These are phyloP conservation scores for Rhagophthalmus giganteus DNA, from an alignment of 2,888 invertebrate species.

Conservation along the genomic window DNA sequence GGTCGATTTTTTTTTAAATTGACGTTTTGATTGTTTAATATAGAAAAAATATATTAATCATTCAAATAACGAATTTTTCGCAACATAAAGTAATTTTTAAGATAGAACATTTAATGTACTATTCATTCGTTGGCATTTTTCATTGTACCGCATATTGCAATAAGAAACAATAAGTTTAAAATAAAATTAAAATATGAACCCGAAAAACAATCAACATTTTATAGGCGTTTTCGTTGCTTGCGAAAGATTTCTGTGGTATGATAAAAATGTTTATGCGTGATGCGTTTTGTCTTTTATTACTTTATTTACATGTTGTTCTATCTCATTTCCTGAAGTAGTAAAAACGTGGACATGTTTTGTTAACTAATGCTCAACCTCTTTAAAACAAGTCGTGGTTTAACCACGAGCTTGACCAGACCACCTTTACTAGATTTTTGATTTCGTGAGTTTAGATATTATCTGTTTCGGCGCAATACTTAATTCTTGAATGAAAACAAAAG, in stretches of 20 bases:
- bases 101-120: too few species aligned
- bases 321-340: constrained; percentile 50
- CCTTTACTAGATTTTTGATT: background rate
- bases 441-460: background rate
- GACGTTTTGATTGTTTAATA: too few species aligned
- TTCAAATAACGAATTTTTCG: too few species aligned
- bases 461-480: too few species aligned
- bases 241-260: constrained; percentile 44
- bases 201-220: constrained; percentile 44
- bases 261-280: constrained; percentile 50
- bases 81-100: too few species aligned
- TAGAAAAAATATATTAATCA: too few species aligned
- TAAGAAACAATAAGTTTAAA: constrained; percentile 26
- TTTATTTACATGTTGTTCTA: constrained; percentile 48
- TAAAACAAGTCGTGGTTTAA: constrained; percentile 6
- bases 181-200: constrained; percentile 27
- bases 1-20: too few species aligned
- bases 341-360: constrained; percentile 46
- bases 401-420: too few species aligned
- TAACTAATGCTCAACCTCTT: constrained; percentile 35
- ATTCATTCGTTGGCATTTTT: too few species aligned
- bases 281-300: constrained; percentile 50
- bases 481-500: too few species aligned
- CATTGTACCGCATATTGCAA: constrained; percentile 12
- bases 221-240: constrained; percentile 46